Evolutionary conservation across 2,113 vertebrate genomes (phyloP).

Genomic region (Saccopteryx bilineata): DNA sequence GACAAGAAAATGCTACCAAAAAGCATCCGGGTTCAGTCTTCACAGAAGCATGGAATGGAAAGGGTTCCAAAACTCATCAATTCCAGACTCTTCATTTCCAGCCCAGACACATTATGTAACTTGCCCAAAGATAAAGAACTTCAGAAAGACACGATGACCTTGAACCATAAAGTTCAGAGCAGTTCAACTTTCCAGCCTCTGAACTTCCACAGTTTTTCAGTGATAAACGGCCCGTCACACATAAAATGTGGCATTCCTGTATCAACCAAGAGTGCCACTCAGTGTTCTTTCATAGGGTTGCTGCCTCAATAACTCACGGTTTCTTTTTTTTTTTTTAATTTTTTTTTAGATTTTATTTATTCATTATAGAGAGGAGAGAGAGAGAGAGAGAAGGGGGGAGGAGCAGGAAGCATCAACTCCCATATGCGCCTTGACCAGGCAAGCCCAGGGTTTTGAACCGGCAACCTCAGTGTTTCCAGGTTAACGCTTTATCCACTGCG

Average conservation of each 20-base stretch:
- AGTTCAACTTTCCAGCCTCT: neutral
- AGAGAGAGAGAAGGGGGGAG: no score
- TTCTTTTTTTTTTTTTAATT: no score
- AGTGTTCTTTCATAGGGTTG: neutral
- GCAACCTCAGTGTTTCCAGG: no score
- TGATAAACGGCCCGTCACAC: neutral
- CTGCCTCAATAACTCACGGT: neutral
- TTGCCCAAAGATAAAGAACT: conserved; percentile 32
- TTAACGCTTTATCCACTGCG: no score
- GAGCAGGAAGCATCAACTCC: no score
- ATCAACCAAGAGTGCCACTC: neutral
- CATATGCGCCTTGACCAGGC: no score
- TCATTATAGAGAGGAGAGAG: no score
- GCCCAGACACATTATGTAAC: neutral
- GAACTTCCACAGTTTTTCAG: neutral
- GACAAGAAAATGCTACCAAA: conserved; percentile 19
- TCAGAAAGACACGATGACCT: neutral
- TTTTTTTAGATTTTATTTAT: no score
- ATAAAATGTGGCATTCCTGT: neutral
- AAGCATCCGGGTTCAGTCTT: neutral
- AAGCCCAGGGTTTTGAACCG: no score
- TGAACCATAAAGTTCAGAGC: neutral
- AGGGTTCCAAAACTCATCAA: neutral
- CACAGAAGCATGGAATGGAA: neutral
- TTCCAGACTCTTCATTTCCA: neutral